Conservation (phyloP, 2,113 vertebrate genomes). For the Pelmatolapia mariae region DNA sequence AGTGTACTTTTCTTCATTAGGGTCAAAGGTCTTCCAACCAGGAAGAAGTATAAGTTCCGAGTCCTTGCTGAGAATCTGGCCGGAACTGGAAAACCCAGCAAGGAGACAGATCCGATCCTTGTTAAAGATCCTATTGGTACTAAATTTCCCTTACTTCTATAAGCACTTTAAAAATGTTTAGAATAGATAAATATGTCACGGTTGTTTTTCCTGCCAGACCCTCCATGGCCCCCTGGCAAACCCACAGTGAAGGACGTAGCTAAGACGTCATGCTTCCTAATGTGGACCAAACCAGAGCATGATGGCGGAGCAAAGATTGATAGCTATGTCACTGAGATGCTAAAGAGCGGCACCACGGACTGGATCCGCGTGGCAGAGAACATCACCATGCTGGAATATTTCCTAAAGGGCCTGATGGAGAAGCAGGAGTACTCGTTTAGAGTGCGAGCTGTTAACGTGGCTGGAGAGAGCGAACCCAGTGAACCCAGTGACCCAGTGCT, state of each 20-base stretch:
- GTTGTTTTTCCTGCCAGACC: slow-evolving; percentile 72
- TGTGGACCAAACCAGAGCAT: slow-evolving; percentile 96
- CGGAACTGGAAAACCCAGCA: slow-evolving; percentile 95
- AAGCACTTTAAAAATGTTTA: background rate
- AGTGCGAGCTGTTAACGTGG: slow-evolving; percentile 88
- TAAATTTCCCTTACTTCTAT: background rate
- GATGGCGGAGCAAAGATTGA: slow-evolving; percentile 97
- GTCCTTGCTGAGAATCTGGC: slow-evolving; percentile 96
- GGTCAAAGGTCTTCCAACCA: slow-evolving; percentile 94
- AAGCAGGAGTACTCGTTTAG: slow-evolving; percentile 98
- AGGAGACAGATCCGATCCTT: slow-evolving; percentile 87
- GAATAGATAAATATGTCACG: background rate
- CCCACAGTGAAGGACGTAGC: slow-evolving; percentile 88
- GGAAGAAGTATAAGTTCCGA: slow-evolving; percentile 98
- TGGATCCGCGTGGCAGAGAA: slow-evolving; percentile 94
- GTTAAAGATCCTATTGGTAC: slow-evolving; percentile 98
- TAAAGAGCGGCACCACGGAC: slow-evolving; percentile 91
- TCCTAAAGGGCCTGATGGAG: slow-evolving; percentile 91
- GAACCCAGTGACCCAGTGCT: slow-evolving; percentile 94
- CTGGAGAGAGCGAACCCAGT: slow-evolving; percentile 94
- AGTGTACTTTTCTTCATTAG: slow-evolving; percentile 54
- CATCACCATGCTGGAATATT: slow-evolving; percentile 79
- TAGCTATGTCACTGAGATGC: slow-evolving; percentile 88
- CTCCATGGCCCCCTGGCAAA: slow-evolving; percentile 96
- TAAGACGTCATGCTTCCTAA: slow-evolving; percentile 85